These are phyloP conservation scores for Encarsia formosa DNA, from an alignment of 2,888 invertebrate species.

Conservation along the genomic window DNA sequence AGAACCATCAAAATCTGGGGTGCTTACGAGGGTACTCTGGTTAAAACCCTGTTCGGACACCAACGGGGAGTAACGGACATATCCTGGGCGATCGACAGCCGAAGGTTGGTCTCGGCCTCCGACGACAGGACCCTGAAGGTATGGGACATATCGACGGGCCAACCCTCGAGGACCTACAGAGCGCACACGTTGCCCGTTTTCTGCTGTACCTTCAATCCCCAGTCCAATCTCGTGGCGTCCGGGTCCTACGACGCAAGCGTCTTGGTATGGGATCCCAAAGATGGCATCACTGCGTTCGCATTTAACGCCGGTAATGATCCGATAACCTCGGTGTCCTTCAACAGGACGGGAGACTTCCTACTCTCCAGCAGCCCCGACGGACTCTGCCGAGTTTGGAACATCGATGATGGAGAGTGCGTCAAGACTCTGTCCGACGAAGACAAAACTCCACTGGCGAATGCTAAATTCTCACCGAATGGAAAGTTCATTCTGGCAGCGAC, in stretches of 20 bases:
- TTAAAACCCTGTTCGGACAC: slow-evolving; percentile 96
- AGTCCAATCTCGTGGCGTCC: slow-evolving; percentile 97
- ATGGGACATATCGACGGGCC: slow-evolving; percentile 95
- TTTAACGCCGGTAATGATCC: slow-evolving; percentile 99
- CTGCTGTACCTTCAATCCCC: slow-evolving; percentile 99
- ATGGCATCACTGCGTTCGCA: slow-evolving; percentile 96
- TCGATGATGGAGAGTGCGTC: slow-evolving; percentile 96
- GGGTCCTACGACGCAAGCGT: slow-evolving; percentile 99
- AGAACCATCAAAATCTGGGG: slow-evolving; percentile 99
- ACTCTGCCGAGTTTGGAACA: slow-evolving; percentile 99
- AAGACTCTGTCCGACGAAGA: slow-evolving; percentile 99
- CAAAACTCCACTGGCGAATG: slow-evolving; percentile 99
- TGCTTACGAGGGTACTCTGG: slow-evolving; percentile 97
- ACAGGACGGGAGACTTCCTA: slow-evolving; percentile 96
- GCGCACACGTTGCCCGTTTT: slow-evolving; percentile 99
- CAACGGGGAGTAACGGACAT: slow-evolving; percentile 98
- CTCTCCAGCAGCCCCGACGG: slow-evolving; percentile 99
- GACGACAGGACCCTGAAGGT: slow-evolving; percentile 95
- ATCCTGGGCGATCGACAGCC: slow-evolving; percentile 97
- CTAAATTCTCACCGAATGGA: slow-evolving; percentile 99
- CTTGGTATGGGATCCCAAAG: slow-evolving; percentile 97
- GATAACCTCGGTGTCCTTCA: slow-evolving; percentile 98
- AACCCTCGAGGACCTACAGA: slow-evolving; percentile 96
- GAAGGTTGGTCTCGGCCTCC: slow-evolving; percentile 87
- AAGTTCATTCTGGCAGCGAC: slow-evolving; percentile 99